A percentile compares a stretch with the other conserved stretches of the same genome.
Conservation (phyloP, 1,140 invertebrate genomes). For the Drosophila kepulauana region DNA sequence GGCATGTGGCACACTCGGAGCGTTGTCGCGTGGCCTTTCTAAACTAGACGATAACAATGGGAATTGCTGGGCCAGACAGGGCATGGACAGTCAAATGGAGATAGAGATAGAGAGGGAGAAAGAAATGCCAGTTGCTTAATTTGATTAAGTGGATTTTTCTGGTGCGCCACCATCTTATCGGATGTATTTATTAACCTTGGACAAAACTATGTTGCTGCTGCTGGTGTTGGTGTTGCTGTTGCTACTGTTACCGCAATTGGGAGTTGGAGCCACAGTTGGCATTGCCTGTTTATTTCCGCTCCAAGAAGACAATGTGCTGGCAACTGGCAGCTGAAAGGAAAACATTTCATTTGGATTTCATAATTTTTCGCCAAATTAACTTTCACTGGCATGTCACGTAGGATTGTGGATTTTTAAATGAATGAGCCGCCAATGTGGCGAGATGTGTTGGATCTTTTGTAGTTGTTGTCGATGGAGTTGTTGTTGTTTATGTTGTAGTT, state of each 20-base stretch:
- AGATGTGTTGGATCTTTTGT: constrained; percentile 13
- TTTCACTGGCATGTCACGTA: constrained; percentile 75
- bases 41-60: constrained; percentile 67
- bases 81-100: constrained; percentile 29
- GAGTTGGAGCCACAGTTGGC: constrained; percentile 19
- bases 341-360: constrained; percentile 73
- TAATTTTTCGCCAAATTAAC: constrained; percentile 80
- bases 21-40: constrained; percentile 60
- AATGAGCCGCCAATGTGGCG: constrained; percentile 36
- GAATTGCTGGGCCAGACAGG: constrained; percentile 56
- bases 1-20: constrained; percentile 31
- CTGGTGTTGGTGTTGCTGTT: no score
- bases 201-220: constrained; percentile 9
- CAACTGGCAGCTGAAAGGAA: constrained; percentile 70
- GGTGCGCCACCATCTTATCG: constrained; percentile 42
- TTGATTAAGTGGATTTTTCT: constrained; percentile 58
- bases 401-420: constrained; percentile 59
- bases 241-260: background rate
- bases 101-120: background rate
- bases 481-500: no score
- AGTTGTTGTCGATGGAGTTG: no score
- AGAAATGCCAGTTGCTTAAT: constrained; percentile 57
- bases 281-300: constrained; percentile 45
- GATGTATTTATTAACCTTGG: constrained; percentile 57
- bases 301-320: constrained; percentile 46